Percentiles rank a stretch among this genome's conserved stretches.
Evolutionary conservation across 2,888 invertebrate genomes (phyloP).

Genomic region (Xylocampa areola): DNA sequence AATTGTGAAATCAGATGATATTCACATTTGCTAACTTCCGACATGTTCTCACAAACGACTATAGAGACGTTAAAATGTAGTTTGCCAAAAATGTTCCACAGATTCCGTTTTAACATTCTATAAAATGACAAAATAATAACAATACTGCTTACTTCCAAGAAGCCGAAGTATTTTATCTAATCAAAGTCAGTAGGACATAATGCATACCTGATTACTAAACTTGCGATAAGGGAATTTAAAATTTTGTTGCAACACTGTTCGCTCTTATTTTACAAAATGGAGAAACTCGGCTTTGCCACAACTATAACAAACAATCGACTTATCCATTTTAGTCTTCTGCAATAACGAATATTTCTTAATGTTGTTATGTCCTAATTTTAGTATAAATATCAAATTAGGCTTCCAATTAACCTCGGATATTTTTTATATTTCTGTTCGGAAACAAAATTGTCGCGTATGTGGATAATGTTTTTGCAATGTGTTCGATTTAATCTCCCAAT

Average conservation of each 20-base stretch:
- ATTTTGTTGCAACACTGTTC: slow-evolving; percentile 15
- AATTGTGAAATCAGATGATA: slow-evolving; percentile 25
- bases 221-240: slow-evolving; percentile 16
- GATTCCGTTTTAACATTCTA: not conserved
- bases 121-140: slow-evolving; percentile 21
- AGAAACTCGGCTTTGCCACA: slow-evolving; percentile 21
- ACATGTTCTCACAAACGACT: not conserved
- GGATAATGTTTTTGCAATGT: slow-evolving; percentile 6
- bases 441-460: slow-evolving; percentile 14
- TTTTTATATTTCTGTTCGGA: slow-evolving; percentile 10
- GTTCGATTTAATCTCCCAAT: slow-evolving; percentile 64
- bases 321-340: slow-evolving; percentile 13
- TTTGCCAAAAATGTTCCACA: slow-evolving; percentile 15
- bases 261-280: slow-evolving; percentile 18
- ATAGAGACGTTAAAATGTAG: slow-evolving; percentile 7
- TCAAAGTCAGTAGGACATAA: slow-evolving; percentile 12
- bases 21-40: slow-evolving; percentile 1
- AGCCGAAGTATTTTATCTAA: slow-evolving; percentile 23
- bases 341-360: slow-evolving; percentile 1
- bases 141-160: slow-evolving; percentile 15
- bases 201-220: slow-evolving; percentile 17
- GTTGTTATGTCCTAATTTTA: slow-evolving; percentile 8
- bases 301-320: slow-evolving; percentile 33
- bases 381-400: slow-evolving; percentile 33
- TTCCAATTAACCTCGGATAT: slow-evolving; percentile 28